phyloP scores from a whole-genome alignment of 2,797 vertebrate genomes.

The Acanthiza pusilla region DNA sequence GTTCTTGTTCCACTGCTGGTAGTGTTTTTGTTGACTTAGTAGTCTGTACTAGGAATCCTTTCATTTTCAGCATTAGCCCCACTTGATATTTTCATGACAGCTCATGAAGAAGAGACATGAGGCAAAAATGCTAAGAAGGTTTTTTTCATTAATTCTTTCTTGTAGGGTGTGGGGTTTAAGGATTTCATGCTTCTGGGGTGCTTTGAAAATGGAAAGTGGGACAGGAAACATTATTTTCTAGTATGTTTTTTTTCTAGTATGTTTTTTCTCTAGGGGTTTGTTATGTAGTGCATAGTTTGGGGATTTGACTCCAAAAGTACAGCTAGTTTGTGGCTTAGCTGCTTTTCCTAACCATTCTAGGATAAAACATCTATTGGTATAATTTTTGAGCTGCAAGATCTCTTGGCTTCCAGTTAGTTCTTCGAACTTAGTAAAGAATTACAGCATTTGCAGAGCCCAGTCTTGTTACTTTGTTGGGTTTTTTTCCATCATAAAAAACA shows the following conservation, averaged over 20 bases:
- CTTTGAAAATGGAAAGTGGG: not conserved
- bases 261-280: not conserved
- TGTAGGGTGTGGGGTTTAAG: not conserved
- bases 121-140: not conserved
- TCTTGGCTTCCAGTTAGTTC: not conserved
- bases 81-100: not conserved
- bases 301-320: not conserved
- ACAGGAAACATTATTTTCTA: not conserved
- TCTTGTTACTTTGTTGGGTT: not conserved
- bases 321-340: not conserved
- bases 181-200: not conserved
- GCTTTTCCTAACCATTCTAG: not conserved
- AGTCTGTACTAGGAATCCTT: not conserved
- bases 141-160: not conserved
- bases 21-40: not conserved
- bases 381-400: not conserved
- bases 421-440: not conserved
- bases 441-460: not conserved
- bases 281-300: not conserved
- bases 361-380: not conserved
- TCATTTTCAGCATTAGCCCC: not conserved
- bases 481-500: not conserved
- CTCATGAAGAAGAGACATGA: not conserved
- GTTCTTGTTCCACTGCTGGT: not conserved
- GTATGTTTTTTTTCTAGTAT: not conserved